A percentile compares a stretch with the other conserved stretches of the same genome.
phyloP scores from a whole-genome alignment of 2,888 invertebrate genomes.

The Spialia ferax region DNA sequence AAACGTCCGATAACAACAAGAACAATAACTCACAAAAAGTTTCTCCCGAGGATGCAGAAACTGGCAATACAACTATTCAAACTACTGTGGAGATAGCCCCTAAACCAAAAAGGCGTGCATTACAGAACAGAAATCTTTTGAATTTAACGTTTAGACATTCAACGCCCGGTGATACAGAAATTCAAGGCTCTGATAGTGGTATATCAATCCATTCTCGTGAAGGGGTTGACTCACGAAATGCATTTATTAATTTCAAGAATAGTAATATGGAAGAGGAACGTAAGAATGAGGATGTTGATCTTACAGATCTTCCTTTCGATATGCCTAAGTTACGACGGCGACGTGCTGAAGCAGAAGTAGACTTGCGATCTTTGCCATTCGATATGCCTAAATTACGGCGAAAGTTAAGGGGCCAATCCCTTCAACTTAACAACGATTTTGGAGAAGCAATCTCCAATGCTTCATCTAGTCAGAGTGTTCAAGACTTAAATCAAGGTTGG shows the following conservation, averaged over 20 bases:
- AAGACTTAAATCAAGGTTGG: conserved; percentile 90
- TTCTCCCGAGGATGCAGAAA: conserved; percentile 89
- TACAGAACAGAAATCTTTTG: conserved; percentile 92
- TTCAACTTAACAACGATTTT: conserved; percentile 88
- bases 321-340: conserved; percentile 95
- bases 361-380: conserved; percentile 94
- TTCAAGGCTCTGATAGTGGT: conserved; percentile 95
- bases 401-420: conserved; percentile 88
- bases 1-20: conserved; percentile 93
- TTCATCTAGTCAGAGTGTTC: conserved; percentile 93
- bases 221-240: conserved; percentile 90
- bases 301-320: conserved; percentile 94
- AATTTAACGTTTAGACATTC: conserved; percentile 89
- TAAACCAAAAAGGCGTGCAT: conserved; percentile 88
- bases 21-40: conserved; percentile 93
- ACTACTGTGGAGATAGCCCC: conserved; percentile 82
- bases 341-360: conserved; percentile 91
- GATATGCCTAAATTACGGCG: conserved; percentile 96
- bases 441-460: conserved; percentile 92
- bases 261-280: conserved; percentile 83
- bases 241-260: conserved; percentile 87
- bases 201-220: conserved; percentile 95
- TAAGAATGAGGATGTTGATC: conserved; percentile 88
- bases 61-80: conserved; percentile 73
- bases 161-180: conserved; percentile 90